phyloP scores from a whole-genome alignment of 2,797 vertebrate genomes.

The Fringilla coelebs region DNA sequence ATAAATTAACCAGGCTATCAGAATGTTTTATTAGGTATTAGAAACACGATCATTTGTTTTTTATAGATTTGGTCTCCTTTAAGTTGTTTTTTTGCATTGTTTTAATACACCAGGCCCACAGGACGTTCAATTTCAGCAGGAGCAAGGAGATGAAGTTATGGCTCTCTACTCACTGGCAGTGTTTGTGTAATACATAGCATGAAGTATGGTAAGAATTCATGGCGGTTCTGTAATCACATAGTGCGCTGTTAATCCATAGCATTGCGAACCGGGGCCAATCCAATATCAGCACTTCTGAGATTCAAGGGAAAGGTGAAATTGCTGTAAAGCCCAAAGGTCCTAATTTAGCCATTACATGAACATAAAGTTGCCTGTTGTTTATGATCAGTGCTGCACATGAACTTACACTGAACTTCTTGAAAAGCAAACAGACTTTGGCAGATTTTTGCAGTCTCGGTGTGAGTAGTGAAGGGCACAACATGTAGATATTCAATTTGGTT shows the following conservation, averaged over 20 bases:
- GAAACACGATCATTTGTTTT: not conserved
- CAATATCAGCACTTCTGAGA: slow-evolving; percentile 10
- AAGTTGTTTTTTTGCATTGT: not conserved
- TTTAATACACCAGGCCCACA: slow-evolving; percentile 13
- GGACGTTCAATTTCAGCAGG: not conserved
- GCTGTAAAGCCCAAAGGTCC: not conserved
- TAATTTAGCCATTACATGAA: slow-evolving; percentile 5
- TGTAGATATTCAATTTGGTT: not conserved
- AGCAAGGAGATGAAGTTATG: not conserved
- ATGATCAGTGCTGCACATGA: not conserved
- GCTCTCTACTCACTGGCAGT: not conserved
- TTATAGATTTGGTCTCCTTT: not conserved
- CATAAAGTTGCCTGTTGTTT: slow-evolving; percentile 11
- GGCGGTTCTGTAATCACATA: not conserved
- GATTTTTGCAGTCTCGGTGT: not conserved
- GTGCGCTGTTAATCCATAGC: not conserved
- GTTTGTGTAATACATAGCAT: not conserved
- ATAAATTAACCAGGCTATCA: not conserved
- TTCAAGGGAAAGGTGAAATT: slow-evolving; percentile 5
- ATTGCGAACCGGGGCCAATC: slow-evolving; percentile 14
- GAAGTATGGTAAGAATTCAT: not conserved
- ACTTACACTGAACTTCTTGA: slow-evolving; percentile 18
- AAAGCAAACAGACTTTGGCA: not conserved
- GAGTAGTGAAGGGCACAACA: not conserved
- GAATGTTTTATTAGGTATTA: not conserved